Percentiles rank a stretch among this genome's conserved stretches.
phyloP scores from a whole-genome alignment of 2,888 invertebrate genomes.

The Pasiphila rectangulata region DNA sequence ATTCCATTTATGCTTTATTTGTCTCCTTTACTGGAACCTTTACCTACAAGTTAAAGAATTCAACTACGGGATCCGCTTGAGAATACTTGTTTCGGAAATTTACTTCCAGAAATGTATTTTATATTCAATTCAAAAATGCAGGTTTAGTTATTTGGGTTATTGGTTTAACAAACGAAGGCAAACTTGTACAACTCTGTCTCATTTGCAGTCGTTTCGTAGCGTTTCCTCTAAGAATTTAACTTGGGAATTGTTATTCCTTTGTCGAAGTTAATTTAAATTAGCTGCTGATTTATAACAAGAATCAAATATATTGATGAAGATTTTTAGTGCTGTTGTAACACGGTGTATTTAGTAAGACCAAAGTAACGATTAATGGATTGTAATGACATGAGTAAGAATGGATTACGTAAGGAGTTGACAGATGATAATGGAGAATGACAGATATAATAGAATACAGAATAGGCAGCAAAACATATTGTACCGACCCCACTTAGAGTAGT shows the following conservation, averaged over 20 bases:
- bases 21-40: conserved; percentile 42
- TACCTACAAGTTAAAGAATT: conserved; percentile 27
- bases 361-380: no score
- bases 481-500: no score
- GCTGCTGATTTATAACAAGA: conserved; percentile 1
- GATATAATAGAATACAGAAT: no score
- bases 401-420: no score
- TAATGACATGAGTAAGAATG: no score
- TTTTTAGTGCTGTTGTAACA: background rate
- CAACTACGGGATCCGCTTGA: conserved; percentile 37
- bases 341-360: no score
- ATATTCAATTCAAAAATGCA: conserved; percentile 40
- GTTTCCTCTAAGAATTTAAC: conserved; percentile 47
- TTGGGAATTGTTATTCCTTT: conserved; percentile 46
- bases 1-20: conserved; percentile 39
- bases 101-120: conserved; percentile 40
- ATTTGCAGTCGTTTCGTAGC: conserved; percentile 47
- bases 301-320: conserved; percentile 1
- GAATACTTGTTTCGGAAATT: conserved; percentile 38
- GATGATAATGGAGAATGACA: no score
- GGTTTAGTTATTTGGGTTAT: conserved; percentile 40
- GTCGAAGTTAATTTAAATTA: conserved; percentile 36
- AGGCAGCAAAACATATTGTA: no score
- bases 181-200: conserved; percentile 44
- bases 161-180: conserved; percentile 41